These are phyloP conservation scores for Crenichthys baileyi DNA, from an alignment of 2,797 vertebrate genomes.

Conservation along the genomic window DNA sequence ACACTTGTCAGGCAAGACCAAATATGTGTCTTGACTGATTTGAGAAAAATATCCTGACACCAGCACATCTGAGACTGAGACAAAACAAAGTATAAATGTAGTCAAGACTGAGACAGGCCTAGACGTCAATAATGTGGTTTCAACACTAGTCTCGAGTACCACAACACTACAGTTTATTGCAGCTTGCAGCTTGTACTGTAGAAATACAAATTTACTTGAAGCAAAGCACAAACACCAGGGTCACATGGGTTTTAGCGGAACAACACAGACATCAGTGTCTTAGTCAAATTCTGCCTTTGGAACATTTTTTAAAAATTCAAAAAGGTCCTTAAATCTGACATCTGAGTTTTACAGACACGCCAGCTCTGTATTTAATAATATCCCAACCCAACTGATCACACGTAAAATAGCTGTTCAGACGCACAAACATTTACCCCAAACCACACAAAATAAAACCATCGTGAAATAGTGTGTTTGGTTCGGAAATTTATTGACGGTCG, in stretches of 20 bases:
- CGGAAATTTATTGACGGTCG: too few species aligned
- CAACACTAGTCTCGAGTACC: too few species aligned
- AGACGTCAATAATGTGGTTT: not conserved
- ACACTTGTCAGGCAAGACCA: not conserved
- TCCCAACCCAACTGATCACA: too few species aligned
- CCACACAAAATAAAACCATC: too few species aligned
- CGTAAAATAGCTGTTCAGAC: too few species aligned
- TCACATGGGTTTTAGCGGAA: constrained; percentile 10
- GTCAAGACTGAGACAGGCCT: not conserved
- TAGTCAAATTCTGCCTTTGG: not conserved
- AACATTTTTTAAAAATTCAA: not conserved
- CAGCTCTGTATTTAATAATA: too few species aligned
- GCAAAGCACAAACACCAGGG: not conserved
- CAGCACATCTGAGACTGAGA: not conserved
- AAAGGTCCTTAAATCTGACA: constrained; percentile 6
- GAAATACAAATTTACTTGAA: not conserved
- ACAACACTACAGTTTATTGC: not conserved
- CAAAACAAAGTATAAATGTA: not conserved
- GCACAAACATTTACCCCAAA: too few species aligned
- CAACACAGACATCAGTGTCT: not conserved
- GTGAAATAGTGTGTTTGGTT: too few species aligned
- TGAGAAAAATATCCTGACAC: not conserved
- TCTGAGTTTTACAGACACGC: not conserved
- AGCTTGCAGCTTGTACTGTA: not conserved
- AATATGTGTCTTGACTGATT: not conserved